These are phyloP conservation scores for Poecile montanus DNA, from an alignment of 2,797 vertebrate species.

Conservation along the genomic window DNA sequence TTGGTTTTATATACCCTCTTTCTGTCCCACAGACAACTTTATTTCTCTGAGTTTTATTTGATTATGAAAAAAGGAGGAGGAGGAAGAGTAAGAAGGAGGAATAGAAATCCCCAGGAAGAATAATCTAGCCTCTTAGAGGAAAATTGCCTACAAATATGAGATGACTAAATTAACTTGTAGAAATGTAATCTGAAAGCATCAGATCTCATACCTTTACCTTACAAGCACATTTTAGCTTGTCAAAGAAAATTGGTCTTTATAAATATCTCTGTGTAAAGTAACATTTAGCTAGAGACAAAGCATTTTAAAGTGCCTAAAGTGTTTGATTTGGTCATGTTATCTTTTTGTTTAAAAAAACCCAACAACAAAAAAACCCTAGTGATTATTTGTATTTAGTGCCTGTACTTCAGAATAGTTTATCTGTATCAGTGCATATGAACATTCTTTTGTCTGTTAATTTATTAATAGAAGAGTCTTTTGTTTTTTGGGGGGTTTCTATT, in stretches of 20 bases:
- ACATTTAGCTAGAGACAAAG: not conserved
- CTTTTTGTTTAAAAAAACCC: not conserved
- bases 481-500: not conserved
- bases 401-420: not conserved
- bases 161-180: conserved; percentile 39
- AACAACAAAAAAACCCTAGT: not conserved
- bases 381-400: not conserved
- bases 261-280: conserved; percentile 11
- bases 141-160: conserved; percentile 41
- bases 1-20: not conserved
- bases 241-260: conserved; percentile 43
- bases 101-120: not conserved
- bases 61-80: not conserved
- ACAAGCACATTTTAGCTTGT: conserved; percentile 28
- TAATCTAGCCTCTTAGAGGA: conserved; percentile 33
- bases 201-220: conserved; percentile 23
- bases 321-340: not conserved
- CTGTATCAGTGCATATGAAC: not conserved
- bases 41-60: not conserved
- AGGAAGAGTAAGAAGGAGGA: not conserved
- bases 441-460: not conserved
- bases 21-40: not conserved
- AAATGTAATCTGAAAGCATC: conserved; percentile 47
- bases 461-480: not conserved
- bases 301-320: not conserved